Evolutionary conservation across 2,888 invertebrate genomes (phyloP).

Genomic region (Horisme vitalbata): DNA sequence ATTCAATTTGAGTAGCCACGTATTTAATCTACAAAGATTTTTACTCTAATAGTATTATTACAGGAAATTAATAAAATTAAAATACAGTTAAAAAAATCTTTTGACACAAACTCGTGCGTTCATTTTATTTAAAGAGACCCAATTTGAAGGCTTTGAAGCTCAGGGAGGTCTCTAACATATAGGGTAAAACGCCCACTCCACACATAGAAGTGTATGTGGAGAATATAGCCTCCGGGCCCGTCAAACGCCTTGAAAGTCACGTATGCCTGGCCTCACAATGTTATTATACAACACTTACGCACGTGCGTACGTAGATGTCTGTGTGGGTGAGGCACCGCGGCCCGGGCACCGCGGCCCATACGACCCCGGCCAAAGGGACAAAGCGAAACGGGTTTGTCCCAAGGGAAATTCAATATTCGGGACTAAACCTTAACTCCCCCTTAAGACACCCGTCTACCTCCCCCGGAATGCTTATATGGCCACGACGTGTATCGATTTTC

Average conservation of each 20-base stretch:
- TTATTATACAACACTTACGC: slow-evolving; percentile 80
- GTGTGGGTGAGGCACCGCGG: slow-evolving; percentile 49
- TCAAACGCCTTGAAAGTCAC: slow-evolving; percentile 78
- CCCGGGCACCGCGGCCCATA: slow-evolving; percentile 80
- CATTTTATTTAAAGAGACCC: slow-evolving; percentile 73
- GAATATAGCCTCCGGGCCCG: slow-evolving; percentile 69
- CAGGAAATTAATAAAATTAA: too few relatives aligned
- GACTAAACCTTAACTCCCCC: slow-evolving; percentile 83
- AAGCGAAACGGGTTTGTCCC: slow-evolving; percentile 84
- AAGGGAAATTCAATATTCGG: slow-evolving; percentile 84
- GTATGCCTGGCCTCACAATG: slow-evolving; percentile 77
- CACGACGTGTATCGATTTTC: slow-evolving; percentile 83
- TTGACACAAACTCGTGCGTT: slow-evolving; percentile 45
- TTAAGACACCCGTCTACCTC: slow-evolving; percentile 79
- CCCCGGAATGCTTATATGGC: slow-evolving; percentile 83
- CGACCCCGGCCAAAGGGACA: slow-evolving; percentile 82
- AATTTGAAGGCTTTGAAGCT: slow-evolving; percentile 76
- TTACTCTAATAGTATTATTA: too few relatives aligned
- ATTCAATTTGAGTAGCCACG: too few relatives aligned
- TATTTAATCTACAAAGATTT: too few relatives aligned
- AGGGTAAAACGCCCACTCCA: slow-evolving; percentile 63
- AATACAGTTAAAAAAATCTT: slow-evolving; percentile 39
- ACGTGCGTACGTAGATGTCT: slow-evolving; percentile 52
- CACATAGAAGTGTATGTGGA: slow-evolving; percentile 51
- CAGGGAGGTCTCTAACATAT: slow-evolving; percentile 62